phyloP scores from a whole-genome alignment of 1,140 invertebrate species.

The Rhyzopertha dominica region DNA sequence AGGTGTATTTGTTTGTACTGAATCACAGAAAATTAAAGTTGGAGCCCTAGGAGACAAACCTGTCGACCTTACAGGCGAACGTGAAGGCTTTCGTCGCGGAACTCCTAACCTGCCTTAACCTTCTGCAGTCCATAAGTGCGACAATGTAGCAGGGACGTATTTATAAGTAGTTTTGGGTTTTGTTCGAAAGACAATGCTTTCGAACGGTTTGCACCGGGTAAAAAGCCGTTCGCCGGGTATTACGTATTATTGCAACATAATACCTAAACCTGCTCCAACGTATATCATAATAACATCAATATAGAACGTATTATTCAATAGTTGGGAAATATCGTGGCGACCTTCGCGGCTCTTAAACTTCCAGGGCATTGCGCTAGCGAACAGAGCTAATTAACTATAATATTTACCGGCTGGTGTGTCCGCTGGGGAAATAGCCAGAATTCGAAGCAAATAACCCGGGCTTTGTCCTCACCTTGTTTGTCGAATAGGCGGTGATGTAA shows the following conservation, averaged over 20 bases:
- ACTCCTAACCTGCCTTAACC: constrained; percentile 7
- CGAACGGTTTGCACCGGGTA: too few species aligned
- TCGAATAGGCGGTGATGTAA: too few species aligned
- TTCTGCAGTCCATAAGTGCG: neutral
- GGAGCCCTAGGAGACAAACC: neutral
- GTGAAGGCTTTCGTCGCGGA: constrained; percentile 16
- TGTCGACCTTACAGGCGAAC: neutral
- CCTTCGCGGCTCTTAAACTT: constrained; percentile 25
- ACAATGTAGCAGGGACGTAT: neutral
- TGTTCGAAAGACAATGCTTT: too few species aligned
- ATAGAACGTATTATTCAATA: constrained; percentile 24
- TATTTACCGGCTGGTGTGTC: too few species aligned
- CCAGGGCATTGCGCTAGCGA: constrained; percentile 23
- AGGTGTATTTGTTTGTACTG: too few species aligned
- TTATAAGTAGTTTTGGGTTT: too few species aligned
- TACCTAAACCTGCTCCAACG: constrained; percentile 15
- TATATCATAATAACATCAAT: constrained; percentile 17
- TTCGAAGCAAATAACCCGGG: too few species aligned
- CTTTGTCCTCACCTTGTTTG: too few species aligned
- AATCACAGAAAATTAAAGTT: too few species aligned
- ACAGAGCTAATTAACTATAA: constrained; percentile 22
- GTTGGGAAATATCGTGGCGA: constrained; percentile 20
- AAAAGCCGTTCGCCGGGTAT: constrained; percentile 12
- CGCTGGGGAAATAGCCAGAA: too few species aligned
- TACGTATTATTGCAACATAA: constrained; percentile 17